phyloP scores from a whole-genome alignment of 1,140 invertebrate genomes.

The Aphelenchoides fujianensis region DNA sequence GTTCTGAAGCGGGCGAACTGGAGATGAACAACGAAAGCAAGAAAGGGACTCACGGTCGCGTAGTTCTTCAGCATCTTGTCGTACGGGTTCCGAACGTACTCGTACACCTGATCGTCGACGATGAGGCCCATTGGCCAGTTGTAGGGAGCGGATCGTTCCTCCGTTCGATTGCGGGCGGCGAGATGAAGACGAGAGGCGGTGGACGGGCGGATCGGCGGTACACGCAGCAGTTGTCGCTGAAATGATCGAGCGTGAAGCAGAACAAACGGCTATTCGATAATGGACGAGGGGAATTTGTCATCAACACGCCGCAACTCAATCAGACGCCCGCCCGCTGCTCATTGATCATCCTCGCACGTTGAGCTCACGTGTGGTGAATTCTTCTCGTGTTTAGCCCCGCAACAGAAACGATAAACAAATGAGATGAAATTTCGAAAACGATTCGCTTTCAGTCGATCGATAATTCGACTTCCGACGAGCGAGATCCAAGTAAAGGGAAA shows the following conservation, averaged over 20 bases:
- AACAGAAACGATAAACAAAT: too few species aligned
- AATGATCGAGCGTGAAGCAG: background rate
- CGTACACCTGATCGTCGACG: slow-evolving; percentile 1
- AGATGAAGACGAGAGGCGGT: background rate
- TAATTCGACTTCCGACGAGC: too few species aligned
- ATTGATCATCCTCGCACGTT: too few species aligned
- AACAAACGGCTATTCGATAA: background rate
- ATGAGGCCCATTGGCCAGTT: slow-evolving; percentile 1
- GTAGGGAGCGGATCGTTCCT: slow-evolving; percentile 4
- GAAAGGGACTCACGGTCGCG: background rate
- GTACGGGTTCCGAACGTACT: background rate
- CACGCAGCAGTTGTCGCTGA: background rate
- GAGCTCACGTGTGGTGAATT: too few species aligned
- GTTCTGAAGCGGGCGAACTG: background rate
- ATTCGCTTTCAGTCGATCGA: too few species aligned
- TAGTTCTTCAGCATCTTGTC: background rate
- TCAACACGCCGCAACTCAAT: too few species aligned
- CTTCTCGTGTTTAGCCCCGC: too few species aligned
- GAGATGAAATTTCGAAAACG: too few species aligned
- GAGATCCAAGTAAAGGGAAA: too few species aligned
- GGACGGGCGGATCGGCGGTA: background rate
- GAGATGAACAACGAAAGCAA: background rate
- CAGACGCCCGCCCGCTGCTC: too few species aligned
- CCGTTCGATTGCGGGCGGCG: background rate
- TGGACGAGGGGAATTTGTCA: too few species aligned